Evolutionary conservation across 2,888 invertebrate species (phyloP).

Genomic region (Aspidiotus destructor): DNA sequence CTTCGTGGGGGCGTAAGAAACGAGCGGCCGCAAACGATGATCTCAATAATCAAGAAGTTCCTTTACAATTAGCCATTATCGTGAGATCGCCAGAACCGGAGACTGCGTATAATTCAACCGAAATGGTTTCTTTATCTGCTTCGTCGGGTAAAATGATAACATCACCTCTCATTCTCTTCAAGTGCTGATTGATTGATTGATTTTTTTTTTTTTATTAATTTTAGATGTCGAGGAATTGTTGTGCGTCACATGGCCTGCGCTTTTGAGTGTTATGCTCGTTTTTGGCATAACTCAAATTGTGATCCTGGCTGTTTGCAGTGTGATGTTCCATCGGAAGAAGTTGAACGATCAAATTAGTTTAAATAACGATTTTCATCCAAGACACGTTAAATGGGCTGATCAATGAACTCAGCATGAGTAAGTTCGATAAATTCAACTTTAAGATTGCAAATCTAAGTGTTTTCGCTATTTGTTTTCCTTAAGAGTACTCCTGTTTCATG

Average conservation of each 20-base stretch:
- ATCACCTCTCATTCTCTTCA: not conserved
- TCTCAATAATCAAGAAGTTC: slow-evolving; percentile 42
- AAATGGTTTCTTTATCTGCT: slow-evolving; percentile 1
- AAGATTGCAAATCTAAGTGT: not conserved
- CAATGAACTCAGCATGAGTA: slow-evolving; percentile 15
- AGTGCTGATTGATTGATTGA: not conserved
- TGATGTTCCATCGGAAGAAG: slow-evolving; percentile 35
- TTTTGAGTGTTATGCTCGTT: slow-evolving; percentile 37
- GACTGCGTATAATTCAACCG: not conserved
- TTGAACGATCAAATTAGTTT: slow-evolving; percentile 37
- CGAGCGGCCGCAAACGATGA: slow-evolving; percentile 37
- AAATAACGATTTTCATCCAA: slow-evolving; percentile 36
- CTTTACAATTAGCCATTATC: slow-evolving; percentile 50
- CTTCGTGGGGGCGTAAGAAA: slow-evolving; percentile 42
- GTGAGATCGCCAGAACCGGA: slow-evolving; percentile 41
- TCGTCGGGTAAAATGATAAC: slow-evolving; percentile 3
- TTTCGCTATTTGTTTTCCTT: not conserved
- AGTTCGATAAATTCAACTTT: not conserved
- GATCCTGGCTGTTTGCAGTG: slow-evolving; percentile 38
- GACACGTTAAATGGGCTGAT: slow-evolving; percentile 37
- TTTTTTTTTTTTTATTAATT: not conserved
- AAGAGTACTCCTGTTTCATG: not conserved
- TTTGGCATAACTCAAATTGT: slow-evolving; percentile 39
- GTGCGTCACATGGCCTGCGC: slow-evolving; percentile 38
- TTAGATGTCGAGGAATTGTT: slow-evolving; percentile 30